phyloP scores from a whole-genome alignment of 2,888 invertebrate genomes.

The Girardia tigrina region DNA sequence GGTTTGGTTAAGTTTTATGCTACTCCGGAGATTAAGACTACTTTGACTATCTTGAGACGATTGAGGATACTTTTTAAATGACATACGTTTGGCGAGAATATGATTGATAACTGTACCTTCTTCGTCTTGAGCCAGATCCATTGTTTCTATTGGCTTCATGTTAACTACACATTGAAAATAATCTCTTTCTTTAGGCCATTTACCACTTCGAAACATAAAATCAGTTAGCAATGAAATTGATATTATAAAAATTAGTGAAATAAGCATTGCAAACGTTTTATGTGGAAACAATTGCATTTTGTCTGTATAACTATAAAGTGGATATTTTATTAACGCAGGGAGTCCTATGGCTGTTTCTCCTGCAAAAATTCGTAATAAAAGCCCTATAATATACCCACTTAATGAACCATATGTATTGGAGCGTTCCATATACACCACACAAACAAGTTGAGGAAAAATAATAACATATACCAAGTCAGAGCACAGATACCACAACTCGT shows the following conservation, averaged over 20 bases:
- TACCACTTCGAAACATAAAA: constrained; percentile 71
- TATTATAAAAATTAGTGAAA: constrained; percentile 48
- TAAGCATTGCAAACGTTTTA: constrained; percentile 79
- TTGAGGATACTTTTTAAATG: background rate
- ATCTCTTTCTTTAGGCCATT: constrained; percentile 55
- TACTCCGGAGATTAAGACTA: background rate
- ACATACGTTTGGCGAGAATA: constrained; percentile 12
- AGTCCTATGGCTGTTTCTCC: constrained; percentile 45
- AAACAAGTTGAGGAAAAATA: constrained; percentile 87
- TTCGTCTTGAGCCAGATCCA: background rate
- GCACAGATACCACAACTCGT: constrained; percentile 95
- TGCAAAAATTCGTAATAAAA: constrained; percentile 45
- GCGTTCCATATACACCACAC: constrained; percentile 86
- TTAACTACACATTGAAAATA: constrained; percentile 16
- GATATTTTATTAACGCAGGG: constrained; percentile 45
- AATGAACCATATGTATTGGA: constrained; percentile 95
- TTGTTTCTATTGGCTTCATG: background rate
- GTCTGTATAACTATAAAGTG: constrained; percentile 40
- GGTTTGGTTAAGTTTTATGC: background rate
- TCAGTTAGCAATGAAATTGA: constrained; percentile 52
- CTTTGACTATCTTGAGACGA: constrained; percentile 5
- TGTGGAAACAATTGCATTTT: constrained; percentile 74
- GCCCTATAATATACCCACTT: constrained; percentile 48
- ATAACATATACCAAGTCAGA: constrained; percentile 96
- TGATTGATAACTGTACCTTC: background rate